Evolutionary conservation across 2,113 vertebrate species (phyloP), one percentile per base, ranked within the genome.

Genomic region (Actenoides hombroni): DNA sequence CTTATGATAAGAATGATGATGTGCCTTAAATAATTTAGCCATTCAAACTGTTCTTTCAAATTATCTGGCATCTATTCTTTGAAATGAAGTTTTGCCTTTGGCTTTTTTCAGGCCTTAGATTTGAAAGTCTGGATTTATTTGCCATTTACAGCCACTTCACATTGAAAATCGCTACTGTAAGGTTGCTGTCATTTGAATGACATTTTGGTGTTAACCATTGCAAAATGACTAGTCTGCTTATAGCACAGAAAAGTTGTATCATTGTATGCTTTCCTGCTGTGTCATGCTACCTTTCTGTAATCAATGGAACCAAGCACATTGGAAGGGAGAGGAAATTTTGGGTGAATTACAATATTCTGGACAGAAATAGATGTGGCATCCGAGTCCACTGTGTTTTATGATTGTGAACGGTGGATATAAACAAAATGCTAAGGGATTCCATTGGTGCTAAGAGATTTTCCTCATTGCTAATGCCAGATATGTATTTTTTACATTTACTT

Each of bases 281-380:
- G 26, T 33, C 26, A 14, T 21, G 1, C 35, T 35, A 5, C 33
- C 26, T 68, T 35, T n/a, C 46, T 75, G 74, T 82, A 78, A 59
- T 63, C 31, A 35, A 0, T 54, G 28, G 49, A 76, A 48, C 20
- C 2, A 5, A 49, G 35, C 29, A 29, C 21, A 3, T 3, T 24
- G 29, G 70, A 61, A 64, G 17, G 42, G 18, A 49, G 31, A 79
- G 42, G 12, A 44, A 24, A 37, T 28, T 33, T 39, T 4, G 10
- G 17, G 39, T 40, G 82, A 9, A 39, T 53, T 39, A 5, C 28
- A 18, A 13, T 40, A 25, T 21, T 79, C 31, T 77, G 23, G 26
- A 31, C 28, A 65, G 16, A 79, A 79, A 31, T 8, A 39, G 39
- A 29, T 46, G 17, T 68, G 42, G 17, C 48, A 68, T 5, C 35